Conservation (phyloP, 2,113 vertebrate species). For the Morone saxatilis region DNA sequence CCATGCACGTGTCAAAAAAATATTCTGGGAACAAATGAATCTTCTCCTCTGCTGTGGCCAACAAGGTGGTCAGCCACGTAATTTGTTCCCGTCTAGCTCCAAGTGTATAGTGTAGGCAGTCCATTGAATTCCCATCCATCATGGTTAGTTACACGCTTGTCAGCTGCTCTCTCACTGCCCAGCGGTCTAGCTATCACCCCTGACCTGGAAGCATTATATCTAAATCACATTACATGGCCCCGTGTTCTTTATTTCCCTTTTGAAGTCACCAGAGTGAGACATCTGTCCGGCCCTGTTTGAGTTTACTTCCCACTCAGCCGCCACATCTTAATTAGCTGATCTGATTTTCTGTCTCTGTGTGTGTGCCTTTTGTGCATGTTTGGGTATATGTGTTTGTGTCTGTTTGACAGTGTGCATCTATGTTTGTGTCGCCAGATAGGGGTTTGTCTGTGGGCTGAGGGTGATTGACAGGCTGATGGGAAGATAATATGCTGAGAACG, state of each 20-base stretch:
- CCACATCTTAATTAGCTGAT: constrained; percentile 82
- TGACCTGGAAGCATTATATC: constrained; percentile 87
- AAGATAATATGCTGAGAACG: constrained; percentile 77
- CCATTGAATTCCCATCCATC: constrained; percentile 86
- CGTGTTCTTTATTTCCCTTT: constrained; percentile 80
- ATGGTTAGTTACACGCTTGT: constrained; percentile 87
- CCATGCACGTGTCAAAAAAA: constrained; percentile 49
- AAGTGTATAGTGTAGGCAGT: constrained; percentile 78
- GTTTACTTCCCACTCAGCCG: constrained; percentile 76
- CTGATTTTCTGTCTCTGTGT: constrained; percentile 68
- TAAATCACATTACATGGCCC: constrained; percentile 85
- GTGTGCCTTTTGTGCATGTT: constrained; percentile 35
- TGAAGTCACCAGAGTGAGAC: constrained; percentile 83
- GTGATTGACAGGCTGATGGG: constrained; percentile 78
- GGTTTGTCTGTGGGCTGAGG: constrained; percentile 66
- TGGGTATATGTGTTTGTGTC: constrained; percentile 44
- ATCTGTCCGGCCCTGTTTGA: constrained; percentile 83
- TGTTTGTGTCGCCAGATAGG: constrained; percentile 55
- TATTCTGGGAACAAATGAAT: constrained; percentile 50
- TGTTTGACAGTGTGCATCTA: constrained; percentile 24
- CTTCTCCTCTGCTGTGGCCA: constrained; percentile 41
- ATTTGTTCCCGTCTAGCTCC: constrained; percentile 71
- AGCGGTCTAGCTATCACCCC: constrained; percentile 81
- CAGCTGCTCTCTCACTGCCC: constrained; percentile 83
- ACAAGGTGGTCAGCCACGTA: constrained; percentile 69